These are phyloP conservation scores for Brachycybe producta DNA, from an alignment of 2,888 invertebrate genomes.

Conservation along the genomic window DNA sequence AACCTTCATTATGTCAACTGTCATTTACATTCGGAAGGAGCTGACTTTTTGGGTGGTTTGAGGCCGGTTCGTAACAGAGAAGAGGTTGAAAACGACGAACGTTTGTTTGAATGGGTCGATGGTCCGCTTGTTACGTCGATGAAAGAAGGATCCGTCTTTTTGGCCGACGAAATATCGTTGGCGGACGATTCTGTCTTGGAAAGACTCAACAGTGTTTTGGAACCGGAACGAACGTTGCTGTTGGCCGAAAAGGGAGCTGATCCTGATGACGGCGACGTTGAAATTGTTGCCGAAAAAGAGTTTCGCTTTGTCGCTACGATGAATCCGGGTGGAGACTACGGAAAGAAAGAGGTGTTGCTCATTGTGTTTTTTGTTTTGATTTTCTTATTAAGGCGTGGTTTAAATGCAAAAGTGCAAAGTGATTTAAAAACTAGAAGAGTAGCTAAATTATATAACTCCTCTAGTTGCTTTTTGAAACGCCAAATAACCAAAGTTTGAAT, in stretches of 20 bases:
- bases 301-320: constrained; percentile 95
- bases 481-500: not conserved
- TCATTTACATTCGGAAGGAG: constrained; percentile 96
- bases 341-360: constrained; percentile 89
- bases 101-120: constrained; percentile 92
- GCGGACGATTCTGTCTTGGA: constrained; percentile 98
- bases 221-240: constrained; percentile 80
- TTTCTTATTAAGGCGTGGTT: not conserved
- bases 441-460: constrained; percentile 6
- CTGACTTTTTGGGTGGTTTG: constrained; percentile 92
- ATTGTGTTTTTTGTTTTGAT: constrained; percentile 7
- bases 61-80: constrained; percentile 58
- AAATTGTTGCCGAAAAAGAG: constrained; percentile 50
- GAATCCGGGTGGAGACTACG: constrained; percentile 99
- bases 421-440: too few relatives aligned
- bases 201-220: constrained; percentile 84
- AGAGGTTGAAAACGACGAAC: constrained; percentile 25
- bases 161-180: constrained; percentile 96
- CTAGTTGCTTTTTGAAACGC: not conserved
- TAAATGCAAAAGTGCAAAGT: not conserved
- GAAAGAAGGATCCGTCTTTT: constrained; percentile 64
- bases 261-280: constrained; percentile 30
- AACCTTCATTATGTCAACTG: constrained; percentile 77
- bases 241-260: constrained; percentile 75
- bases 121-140: constrained; percentile 88